Percentiles rank a stretch among this genome's conserved stretches.
Conservation (phyloP, 1,140 invertebrate genomes). For the Drosophila pachea region DNA sequence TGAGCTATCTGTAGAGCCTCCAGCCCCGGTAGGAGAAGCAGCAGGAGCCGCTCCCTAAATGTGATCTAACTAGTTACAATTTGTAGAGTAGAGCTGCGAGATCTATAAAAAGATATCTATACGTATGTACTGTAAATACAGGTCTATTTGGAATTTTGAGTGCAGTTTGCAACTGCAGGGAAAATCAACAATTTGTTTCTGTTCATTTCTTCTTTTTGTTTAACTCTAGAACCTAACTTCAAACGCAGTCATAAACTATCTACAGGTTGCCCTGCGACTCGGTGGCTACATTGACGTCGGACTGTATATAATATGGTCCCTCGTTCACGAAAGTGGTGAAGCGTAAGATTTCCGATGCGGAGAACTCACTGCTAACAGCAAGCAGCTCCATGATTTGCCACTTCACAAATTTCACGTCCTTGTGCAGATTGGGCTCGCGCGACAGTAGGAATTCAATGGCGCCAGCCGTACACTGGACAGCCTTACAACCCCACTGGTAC, state of each 20-base stretch:
- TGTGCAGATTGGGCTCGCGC: conserved; percentile 83
- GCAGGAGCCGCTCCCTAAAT: conserved; percentile 26
- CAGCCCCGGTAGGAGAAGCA: no score
- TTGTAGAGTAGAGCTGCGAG: conserved; percentile 3
- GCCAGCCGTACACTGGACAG: conserved; percentile 82
- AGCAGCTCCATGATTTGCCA: conserved; percentile 85
- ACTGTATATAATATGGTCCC: conserved; percentile 86
- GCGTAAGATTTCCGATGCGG: conserved; percentile 81
- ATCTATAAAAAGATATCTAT: conserved; percentile 31
- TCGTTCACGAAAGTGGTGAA: conserved; percentile 85
- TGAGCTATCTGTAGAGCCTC: conserved; percentile 59
- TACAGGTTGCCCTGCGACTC: conserved; percentile 78
- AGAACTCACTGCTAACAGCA: conserved; percentile 83
- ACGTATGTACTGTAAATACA: conserved; percentile 4
- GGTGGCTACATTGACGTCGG: conserved; percentile 84
- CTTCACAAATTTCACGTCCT: conserved; percentile 87
- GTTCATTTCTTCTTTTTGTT: not conserved
- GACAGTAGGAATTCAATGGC: conserved; percentile 88
- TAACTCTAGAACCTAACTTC: not conserved
- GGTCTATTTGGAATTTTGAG: conserved; percentile 12
- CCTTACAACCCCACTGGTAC: conserved; percentile 83
- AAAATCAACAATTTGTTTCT: not conserved
- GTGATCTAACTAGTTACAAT: conserved; percentile 66
- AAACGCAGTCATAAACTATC: no score
- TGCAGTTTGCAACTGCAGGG: conserved; percentile 4